Evolutionary conservation across 1,140 invertebrate species (phyloP).

Genomic region (Trichomalopsis sarcophagae): DNA sequence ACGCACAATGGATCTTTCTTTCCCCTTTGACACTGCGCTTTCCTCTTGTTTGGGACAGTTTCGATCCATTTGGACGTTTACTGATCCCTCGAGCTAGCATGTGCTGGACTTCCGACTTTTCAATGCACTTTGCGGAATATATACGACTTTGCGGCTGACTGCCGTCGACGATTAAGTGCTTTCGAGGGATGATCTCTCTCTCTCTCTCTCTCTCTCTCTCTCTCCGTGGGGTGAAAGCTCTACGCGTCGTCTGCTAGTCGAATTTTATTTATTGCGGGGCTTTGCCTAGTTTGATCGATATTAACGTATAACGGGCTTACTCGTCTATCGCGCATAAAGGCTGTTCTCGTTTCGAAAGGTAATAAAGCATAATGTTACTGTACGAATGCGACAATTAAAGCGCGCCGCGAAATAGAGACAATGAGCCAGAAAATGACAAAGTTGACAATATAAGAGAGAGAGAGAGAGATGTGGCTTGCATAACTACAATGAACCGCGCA

Average conservation of each 20-base stretch:
- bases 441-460: neutral
- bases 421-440: slow-evolving; percentile 42
- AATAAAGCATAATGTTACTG: too few relatives aligned
- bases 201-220: too few relatives aligned
- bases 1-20: neutral
- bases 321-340: too few relatives aligned
- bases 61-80: neutral
- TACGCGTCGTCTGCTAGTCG: neutral
- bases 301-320: too few relatives aligned
- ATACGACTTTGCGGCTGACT: neutral
- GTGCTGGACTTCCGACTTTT: neutral
- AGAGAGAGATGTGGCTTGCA: neutral
- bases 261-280: neutral
- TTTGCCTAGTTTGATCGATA: neutral
- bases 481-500: neutral
- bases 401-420: slow-evolving; percentile 13
- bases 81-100: neutral
- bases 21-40: neutral
- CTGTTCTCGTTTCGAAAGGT: too few relatives aligned
- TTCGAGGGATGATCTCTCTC: neutral
- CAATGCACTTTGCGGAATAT: neutral
- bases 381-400: neutral
- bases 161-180: neutral
- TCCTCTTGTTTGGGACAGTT: neutral
- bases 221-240: too few relatives aligned